A percentile compares a stretch with the other conserved stretches of the same genome.
These are phyloP conservation scores for Hemicrepidius hirtus DNA, from an alignment of 2,888 invertebrate genomes.

Conservation along the genomic window DNA sequence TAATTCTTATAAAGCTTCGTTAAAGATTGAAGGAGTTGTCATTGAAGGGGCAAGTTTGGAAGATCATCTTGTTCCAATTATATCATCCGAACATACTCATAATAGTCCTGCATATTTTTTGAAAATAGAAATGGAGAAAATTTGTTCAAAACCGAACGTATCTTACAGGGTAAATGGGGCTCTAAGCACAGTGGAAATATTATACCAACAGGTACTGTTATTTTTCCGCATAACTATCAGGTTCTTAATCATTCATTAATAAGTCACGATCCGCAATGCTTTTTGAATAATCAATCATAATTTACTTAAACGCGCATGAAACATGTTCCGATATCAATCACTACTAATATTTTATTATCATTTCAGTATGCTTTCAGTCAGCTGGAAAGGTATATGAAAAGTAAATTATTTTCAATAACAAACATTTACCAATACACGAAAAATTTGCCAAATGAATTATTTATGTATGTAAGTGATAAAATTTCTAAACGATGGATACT, in stretches of 20 bases:
- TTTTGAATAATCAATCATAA: too few species aligned
- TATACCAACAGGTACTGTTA: constrained; percentile 82
- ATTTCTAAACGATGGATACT: constrained; percentile 71
- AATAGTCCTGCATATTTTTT: constrained; percentile 82
- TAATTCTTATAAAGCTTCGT: constrained; percentile 59
- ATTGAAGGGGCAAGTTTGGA: constrained; percentile 84
- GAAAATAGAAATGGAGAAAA: constrained; percentile 83
- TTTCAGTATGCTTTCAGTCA: constrained; percentile 83
- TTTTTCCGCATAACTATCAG: too few species aligned
- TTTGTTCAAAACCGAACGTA: constrained; percentile 79
- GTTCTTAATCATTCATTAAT: too few species aligned
- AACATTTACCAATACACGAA: constrained; percentile 37
- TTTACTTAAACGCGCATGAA: background rate
- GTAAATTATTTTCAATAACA: constrained; percentile 41
- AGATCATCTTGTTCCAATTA: constrained; percentile 82
- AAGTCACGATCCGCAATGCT: too few species aligned
- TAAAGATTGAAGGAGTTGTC: constrained; percentile 82
- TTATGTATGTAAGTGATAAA: constrained; percentile 59
- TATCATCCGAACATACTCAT: constrained; percentile 78
- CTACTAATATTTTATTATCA: constrained; percentile 5
- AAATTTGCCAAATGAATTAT: constrained; percentile 55
- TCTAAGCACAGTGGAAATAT: constrained; percentile 84
- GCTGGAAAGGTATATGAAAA: constrained; percentile 80
- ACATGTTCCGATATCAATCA: background rate
- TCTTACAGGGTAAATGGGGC: constrained; percentile 81